phyloP scores from a whole-genome alignment of 2,888 invertebrate genomes.

The Rhimphoctona megacephalus region DNA sequence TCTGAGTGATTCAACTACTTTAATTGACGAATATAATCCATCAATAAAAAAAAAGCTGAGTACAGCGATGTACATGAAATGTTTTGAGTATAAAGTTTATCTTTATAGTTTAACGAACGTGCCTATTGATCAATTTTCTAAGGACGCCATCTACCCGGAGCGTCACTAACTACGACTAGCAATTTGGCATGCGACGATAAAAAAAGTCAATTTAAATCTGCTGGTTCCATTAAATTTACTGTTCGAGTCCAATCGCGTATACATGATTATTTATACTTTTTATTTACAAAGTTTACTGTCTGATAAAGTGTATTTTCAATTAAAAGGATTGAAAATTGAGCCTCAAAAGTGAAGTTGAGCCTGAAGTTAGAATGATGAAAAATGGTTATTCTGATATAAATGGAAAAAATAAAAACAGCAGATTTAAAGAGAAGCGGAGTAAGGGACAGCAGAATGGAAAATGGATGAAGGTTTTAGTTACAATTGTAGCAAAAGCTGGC shows the following conservation, averaged over 20 bases:
- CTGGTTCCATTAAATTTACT: background rate
- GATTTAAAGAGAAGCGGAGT: constrained; percentile 20
- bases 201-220: constrained; percentile 11
- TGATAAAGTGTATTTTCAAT: background rate
- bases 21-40: background rate
- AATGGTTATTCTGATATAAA: background rate
- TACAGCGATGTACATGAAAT: background rate
- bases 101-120: constrained; percentile 49
- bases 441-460: constrained; percentile 7
- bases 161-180: constrained; percentile 52
- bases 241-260: background rate
- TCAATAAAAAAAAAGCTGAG: background rate
- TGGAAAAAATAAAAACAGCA: constrained; percentile 34
- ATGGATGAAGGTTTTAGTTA: constrained; percentile 5
- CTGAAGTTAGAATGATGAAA: background rate
- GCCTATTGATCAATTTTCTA: constrained; percentile 40
- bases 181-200: constrained; percentile 53
- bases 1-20: background rate
- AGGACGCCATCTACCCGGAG: constrained; percentile 36
- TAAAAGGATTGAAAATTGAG: background rate
- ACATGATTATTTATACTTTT: background rate
- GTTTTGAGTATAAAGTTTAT: background rate
- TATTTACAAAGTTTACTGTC: background rate
- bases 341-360: background rate
- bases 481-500: constrained; percentile 46